phyloP scores from a whole-genome alignment of 2,113 vertebrate genomes.

The Chloroceryle aenea region DNA sequence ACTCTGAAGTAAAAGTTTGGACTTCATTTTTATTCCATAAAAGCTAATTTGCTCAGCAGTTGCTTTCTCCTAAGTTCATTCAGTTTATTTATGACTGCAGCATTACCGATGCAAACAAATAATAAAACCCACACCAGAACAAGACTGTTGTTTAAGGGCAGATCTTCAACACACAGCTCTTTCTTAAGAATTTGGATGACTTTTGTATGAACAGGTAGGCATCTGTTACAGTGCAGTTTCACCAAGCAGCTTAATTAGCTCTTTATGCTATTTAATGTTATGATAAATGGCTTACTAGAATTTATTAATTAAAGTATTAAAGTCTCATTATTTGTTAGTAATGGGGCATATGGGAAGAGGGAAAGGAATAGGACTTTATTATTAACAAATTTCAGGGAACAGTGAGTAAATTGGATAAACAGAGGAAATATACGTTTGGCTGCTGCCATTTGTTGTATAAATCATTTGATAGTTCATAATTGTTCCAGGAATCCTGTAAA shows the following conservation, averaged over 20 bases:
- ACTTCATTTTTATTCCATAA: not conserved
- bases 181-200: not conserved
- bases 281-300: slow-evolving; percentile 49
- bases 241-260: slow-evolving; percentile 25
- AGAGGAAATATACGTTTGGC: slow-evolving; percentile 1
- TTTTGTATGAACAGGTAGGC: slow-evolving; percentile 1
- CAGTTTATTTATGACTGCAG: not conserved
- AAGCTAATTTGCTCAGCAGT: slow-evolving; percentile 3
- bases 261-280: slow-evolving; percentile 37
- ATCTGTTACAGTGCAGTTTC: slow-evolving; percentile 16
- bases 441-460: slow-evolving; percentile 12
- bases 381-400: slow-evolving; percentile 25
- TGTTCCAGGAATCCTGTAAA: not conserved
- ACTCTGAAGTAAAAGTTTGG: not conserved
- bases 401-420: slow-evolving; percentile 12
- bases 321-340: slow-evolving; percentile 38
- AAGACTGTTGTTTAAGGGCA: not conserved
- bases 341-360: slow-evolving; percentile 8
- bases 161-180: not conserved
- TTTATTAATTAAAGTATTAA: slow-evolving; percentile 66
- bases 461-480: not conserved
- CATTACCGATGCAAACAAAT: not conserved
- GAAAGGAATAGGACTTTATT: not conserved
- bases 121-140: not conserved
- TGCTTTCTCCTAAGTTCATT: not conserved